phyloP scores from a whole-genome alignment of 2,797 vertebrate species.

The Carduelis carduelis region DNA sequence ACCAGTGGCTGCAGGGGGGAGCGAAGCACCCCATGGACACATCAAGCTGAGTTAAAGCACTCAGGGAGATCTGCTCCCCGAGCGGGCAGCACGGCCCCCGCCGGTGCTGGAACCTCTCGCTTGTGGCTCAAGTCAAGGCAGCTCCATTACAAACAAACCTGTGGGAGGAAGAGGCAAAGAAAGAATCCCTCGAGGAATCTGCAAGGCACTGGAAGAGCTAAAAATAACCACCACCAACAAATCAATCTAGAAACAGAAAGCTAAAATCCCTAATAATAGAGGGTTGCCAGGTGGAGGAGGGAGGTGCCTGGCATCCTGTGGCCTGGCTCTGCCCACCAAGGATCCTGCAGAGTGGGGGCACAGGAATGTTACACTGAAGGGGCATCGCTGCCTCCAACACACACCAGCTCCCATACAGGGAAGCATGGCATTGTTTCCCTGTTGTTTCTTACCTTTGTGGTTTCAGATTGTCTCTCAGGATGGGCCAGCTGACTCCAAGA shows the following conservation, averaged over 20 bases:
- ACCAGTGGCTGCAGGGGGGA: fast-evolving
- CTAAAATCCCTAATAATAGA: not conserved
- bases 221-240: conserved; percentile 31
- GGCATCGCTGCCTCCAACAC: not conserved
- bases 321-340: not conserved
- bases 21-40: fast-evolving
- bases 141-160: conserved; percentile 4
- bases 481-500: not conserved
- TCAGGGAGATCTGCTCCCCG: not conserved
- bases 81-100: fast-evolving
- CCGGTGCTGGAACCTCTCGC: fast-evolving
- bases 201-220: not conserved
- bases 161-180: conserved; percentile 24
- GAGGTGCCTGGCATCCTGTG: fast-evolving
- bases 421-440: fast-evolving
- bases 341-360: not conserved
- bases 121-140: not conserved
- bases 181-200: conserved; percentile 40
- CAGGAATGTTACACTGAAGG: not conserved
- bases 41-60: not conserved
- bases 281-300: not conserved
- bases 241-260: conserved; percentile 8
- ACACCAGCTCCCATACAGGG: not conserved
- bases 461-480: not conserved
- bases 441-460: not conserved